Percentiles rank a stretch among this genome's conserved stretches.
Evolutionary conservation across 2,113 vertebrate genomes (phyloP).

Genomic region (Prolemur simus): DNA sequence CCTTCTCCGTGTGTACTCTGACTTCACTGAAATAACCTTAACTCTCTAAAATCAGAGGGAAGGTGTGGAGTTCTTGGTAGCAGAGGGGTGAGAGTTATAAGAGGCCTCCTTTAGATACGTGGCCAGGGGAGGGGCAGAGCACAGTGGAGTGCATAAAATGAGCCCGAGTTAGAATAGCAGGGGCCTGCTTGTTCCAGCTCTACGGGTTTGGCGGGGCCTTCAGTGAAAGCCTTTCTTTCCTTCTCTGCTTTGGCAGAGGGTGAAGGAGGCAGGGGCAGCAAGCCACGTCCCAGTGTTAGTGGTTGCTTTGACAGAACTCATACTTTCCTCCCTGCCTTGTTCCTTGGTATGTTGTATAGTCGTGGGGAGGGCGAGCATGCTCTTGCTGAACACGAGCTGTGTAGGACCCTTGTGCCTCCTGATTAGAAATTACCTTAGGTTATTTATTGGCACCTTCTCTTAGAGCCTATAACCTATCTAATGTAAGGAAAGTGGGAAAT

Average conservation of each 20-base stretch:
- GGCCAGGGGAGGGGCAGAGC: background rate
- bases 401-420: background rate
- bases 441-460: background rate
- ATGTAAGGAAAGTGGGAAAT: background rate
- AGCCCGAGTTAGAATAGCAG: background rate
- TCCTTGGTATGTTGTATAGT: background rate
- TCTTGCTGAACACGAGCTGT: background rate
- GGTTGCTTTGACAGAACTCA: background rate
- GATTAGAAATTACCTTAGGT: background rate
- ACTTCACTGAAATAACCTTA: background rate
- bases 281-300: constrained; percentile 58
- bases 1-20: background rate
- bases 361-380: background rate
- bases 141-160: background rate
- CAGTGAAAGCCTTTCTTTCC: constrained; percentile 50
- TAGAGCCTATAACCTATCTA: background rate
- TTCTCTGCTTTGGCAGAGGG: constrained; percentile 56
- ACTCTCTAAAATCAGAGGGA: background rate
- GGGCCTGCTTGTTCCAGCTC: background rate
- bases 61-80: background rate
- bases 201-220: background rate
- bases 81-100: background rate
- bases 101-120: background rate
- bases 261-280: constrained; percentile 66
- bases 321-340: background rate